Evolutionary conservation across 2,888 invertebrate genomes (phyloP), one percentile per base, ranked within the genome.

Genomic region (Ceraclea dissimilis): DNA sequence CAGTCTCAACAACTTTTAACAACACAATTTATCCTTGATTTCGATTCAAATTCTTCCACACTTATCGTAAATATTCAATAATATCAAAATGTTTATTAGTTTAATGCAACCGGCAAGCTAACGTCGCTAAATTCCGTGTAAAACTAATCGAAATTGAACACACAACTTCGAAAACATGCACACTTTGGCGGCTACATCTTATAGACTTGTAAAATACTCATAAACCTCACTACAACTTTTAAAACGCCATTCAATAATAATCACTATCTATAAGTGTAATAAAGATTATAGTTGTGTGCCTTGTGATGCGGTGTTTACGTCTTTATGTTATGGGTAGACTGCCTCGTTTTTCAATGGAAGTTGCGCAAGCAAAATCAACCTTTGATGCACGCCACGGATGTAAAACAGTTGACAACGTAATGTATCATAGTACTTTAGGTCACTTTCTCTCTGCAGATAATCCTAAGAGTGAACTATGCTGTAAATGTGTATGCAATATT

Each of bases 321-420:
- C 22, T 17, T 31, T 26, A 31, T 52, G 20, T 19, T 46, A 39
- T 39, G 39, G 39, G 39, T 8, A 39, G n/a, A 13, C 13, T 16
- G 16, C 39, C 48, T 49, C 26, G 13, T 16, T 49, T 49, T 49
- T 49, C 49, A 20, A 16, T 22, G 16, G 13, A 34, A 10, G 8
- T 53, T 53, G 48, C 53, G 53, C 53, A 53, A 53, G 53, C 53
- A 31, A 49, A 48, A 34, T 34, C 39, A 48, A 53, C 53, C 53
- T 53, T 53, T 53, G 53, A 19, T 53, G 53, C 48, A 53, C 34
- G 16, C 26, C 8, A 6, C 49, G n/a, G 26, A 11, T n/a, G n/a
- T 22, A 21, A 6, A 49, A 11, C 11, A 17, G 21, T 19, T 19
- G 26, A 49, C 11, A 22, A 20, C 17, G 16, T 17, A 53, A 33